A percentile compares a stretch with the other conserved stretches of the same genome.
phyloP scores from a whole-genome alignment of 2,113 vertebrate genomes.

The Nesogale talazaci region DNA sequence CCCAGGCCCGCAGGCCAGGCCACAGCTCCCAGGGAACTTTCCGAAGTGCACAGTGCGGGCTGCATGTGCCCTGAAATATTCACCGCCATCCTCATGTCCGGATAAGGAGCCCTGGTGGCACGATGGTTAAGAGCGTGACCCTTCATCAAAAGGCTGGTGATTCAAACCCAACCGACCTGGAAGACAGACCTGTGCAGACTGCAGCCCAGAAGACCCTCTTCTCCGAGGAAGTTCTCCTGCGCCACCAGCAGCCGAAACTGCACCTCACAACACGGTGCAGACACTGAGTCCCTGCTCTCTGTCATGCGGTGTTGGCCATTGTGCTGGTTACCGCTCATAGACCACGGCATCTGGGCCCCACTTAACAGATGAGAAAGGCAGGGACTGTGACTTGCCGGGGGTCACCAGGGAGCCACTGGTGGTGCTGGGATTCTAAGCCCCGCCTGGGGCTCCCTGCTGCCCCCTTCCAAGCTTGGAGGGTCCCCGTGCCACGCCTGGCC shows the following conservation, averaged over 20 bases:
- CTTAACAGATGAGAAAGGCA: constrained; percentile 14
- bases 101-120: background rate
- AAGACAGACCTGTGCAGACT: background rate
- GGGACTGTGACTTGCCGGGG: background rate
- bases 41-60: too few species aligned
- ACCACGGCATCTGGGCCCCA: background rate
- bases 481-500: constrained; percentile 60
- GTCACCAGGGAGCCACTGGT: background rate
- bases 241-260: too few species aligned
- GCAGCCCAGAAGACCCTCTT: background rate
- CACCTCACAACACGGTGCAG: background rate
- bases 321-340: background rate
- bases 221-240: background rate
- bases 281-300: background rate
- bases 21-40: background rate
- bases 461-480: constrained; percentile 2
- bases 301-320: background rate
- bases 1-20: too few species aligned
- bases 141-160: background rate
- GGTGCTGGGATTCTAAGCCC: background rate
- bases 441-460: background rate
- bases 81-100: background rate
- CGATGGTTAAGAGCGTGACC: background rate
- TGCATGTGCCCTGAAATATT: background rate
- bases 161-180: background rate